Conservation (phyloP, 35 echinoderm and acorn worm genomes). For the Acanthaster planci region DNA sequence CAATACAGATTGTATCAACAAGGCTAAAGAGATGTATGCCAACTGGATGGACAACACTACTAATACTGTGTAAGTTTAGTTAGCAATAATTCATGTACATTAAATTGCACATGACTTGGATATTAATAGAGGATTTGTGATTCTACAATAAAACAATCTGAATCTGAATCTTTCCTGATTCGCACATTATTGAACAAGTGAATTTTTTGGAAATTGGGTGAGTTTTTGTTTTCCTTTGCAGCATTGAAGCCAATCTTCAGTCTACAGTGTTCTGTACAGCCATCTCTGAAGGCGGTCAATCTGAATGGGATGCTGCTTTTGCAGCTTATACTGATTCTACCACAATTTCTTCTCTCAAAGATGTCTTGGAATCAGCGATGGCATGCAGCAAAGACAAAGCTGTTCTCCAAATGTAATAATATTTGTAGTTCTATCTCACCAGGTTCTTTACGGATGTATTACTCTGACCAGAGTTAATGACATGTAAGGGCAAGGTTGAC, state of each 20-base stretch:
- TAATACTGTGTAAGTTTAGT: slow-evolving; percentile 66
- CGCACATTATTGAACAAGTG: too few relatives aligned
- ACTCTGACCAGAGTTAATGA: too few relatives aligned
- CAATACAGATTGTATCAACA: slow-evolving; percentile 62
- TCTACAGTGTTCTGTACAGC: slow-evolving; percentile 78
- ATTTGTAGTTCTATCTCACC: too few relatives aligned
- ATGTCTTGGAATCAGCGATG: slow-evolving; percentile 49
- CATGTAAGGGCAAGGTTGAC: too few relatives aligned
- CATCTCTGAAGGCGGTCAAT: slow-evolving; percentile 52
- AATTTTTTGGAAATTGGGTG: too few relatives aligned
- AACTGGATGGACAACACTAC: slow-evolving; percentile 68
- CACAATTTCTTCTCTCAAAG: slow-evolving; percentile 42
- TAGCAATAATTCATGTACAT: background rate
- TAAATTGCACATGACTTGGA: too few relatives aligned
- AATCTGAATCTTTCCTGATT: too few relatives aligned
- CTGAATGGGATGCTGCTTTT: slow-evolving; percentile 78
- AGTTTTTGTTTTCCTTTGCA: slow-evolving; percentile 3
- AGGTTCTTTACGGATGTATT: too few relatives aligned
- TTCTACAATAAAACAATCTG: too few relatives aligned
- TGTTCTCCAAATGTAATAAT: background rate
- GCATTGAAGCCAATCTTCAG: slow-evolving; percentile 67
- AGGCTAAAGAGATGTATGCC: slow-evolving; percentile 51
- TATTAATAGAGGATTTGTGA: too few relatives aligned
- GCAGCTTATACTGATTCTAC: slow-evolving; percentile 55
- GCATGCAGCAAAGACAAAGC: slow-evolving; percentile 49